Base-by-base conservation (phyloP, 2,113 vertebrate species). In the Amazona guildingii region DNA sequence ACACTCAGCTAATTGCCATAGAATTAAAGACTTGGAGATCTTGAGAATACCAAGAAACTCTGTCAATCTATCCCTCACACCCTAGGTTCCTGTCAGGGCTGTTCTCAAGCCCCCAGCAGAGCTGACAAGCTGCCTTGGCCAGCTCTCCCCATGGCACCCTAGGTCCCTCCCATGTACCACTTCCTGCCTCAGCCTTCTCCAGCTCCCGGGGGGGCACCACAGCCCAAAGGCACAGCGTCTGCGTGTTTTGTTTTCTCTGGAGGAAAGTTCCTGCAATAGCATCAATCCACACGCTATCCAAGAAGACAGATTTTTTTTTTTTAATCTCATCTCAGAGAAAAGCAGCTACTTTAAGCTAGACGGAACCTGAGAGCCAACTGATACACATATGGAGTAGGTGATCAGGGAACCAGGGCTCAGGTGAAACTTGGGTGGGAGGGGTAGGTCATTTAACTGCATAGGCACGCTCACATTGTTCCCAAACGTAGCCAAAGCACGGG, bases 361-460 rank as follows among this genome's bases (percentile, higher is more conserved):
- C 19, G 41, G n/a, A 85, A 62, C 49, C 69, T 3, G 21, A 21
- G 17, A 48, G 61, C 28, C 61, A 28, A 21, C 14, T 31, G 16
- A 66, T 7, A 55, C 13, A 25, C 3, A 1, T 21, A 39, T 7
- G 7, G 70, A 1, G 0, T 6, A 18, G 61, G 17, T 18, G 29
- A 29, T 24, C 8, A 24, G 43, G 29, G 39, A 39, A 55, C 29
- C 18, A 63, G 48, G 37, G 19, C 24, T 39, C 28, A 6, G 16
- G 35, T 49, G 51, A 19, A 35, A 41, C 29, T 13, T 55, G 52
- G 52, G 11, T 3, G 17, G 12, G 12, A 24, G 35, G 46, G 13
- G 2, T 16, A 20, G 16, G 57, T 31, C 25, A 24, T 52, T 24
- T 63, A n/a, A 62, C 15, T 63, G 68, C 37, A 31, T 4, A 29